Conservation (phyloP, 2,113 vertebrate species). For the Meleagris gallopavo region DNA sequence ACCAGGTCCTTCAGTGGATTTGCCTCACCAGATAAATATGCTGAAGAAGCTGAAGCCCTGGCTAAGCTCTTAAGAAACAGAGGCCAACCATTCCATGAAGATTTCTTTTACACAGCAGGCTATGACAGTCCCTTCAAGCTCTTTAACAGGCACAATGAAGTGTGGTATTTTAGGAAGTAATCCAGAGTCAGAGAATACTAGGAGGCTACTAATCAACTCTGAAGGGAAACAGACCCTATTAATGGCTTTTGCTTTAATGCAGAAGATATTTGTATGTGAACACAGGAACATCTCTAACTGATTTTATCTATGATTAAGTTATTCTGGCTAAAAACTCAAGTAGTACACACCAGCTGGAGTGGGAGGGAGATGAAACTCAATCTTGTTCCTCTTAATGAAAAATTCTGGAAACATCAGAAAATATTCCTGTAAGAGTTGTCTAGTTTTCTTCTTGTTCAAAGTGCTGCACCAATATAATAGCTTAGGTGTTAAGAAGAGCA, state of each 20-base stretch:
- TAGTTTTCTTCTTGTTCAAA: not conserved
- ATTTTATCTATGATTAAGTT: not conserved
- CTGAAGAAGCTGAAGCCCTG: slow-evolving; percentile 79
- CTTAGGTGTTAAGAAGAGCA: fast-evolving
- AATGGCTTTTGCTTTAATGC: slow-evolving; percentile 12
- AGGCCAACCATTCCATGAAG: slow-evolving; percentile 73
- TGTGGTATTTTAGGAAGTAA: slow-evolving; percentile 83
- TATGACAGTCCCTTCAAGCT: slow-evolving; percentile 90
- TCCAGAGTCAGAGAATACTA: not conserved
- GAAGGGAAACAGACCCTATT: not conserved
- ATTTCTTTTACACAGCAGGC: slow-evolving; percentile 81
- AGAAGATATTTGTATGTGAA: not conserved
- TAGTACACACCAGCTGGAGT: not conserved
- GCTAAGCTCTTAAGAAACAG: slow-evolving; percentile 80
- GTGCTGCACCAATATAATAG: not conserved
- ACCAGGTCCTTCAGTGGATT: slow-evolving; percentile 84
- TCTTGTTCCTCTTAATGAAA: not conserved
- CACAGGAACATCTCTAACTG: not conserved
- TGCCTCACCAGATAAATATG: slow-evolving; percentile 79
- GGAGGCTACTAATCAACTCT: slow-evolving; percentile 33
- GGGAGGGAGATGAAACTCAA: not conserved
- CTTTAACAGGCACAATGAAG: slow-evolving; percentile 85
- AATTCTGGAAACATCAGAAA: not conserved
- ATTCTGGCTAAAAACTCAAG: not conserved
- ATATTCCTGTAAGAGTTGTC: not conserved